Percentiles rank a stretch among this genome's conserved stretches.
These are phyloP conservation scores for Apogon hyalosoma DNA, from an alignment of 2,797 vertebrate species.

Conservation along the genomic window DNA sequence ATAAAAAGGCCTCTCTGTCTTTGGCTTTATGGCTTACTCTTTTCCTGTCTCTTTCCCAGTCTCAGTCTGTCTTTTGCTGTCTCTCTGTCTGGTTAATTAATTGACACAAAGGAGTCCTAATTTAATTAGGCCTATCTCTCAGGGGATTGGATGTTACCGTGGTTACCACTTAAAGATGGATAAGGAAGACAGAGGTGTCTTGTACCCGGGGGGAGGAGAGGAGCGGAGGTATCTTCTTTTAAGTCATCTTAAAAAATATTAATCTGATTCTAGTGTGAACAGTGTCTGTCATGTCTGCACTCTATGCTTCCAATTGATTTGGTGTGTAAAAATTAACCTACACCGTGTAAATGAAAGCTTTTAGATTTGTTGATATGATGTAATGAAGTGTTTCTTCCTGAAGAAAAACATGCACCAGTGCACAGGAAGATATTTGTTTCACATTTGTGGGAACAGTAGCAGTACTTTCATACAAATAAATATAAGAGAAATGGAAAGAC, in stretches of 20 bases:
- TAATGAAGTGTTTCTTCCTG: background rate
- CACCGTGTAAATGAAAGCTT: background rate
- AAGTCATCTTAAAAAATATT: background rate
- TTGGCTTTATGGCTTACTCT: slow-evolving; percentile 52
- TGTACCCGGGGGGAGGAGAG: slow-evolving; percentile 56
- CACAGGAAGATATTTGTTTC: background rate
- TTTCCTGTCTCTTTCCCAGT: slow-evolving; percentile 62
- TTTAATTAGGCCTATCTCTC: slow-evolving; percentile 88
- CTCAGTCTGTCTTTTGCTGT: slow-evolving; percentile 56
- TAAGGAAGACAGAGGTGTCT: slow-evolving; percentile 77
- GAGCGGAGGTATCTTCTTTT: slow-evolving; percentile 14
- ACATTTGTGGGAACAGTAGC: slow-evolving; percentile 11
- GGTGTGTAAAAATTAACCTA: too few relatives aligned
- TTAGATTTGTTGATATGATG: slow-evolving; percentile 1
- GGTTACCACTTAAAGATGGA: slow-evolving; percentile 87
- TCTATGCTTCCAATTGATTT: background rate
- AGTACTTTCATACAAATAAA: background rate
- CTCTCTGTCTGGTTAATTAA: slow-evolving; percentile 85
- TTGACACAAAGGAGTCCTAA: slow-evolving; percentile 88
- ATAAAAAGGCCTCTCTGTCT: slow-evolving; percentile 29
- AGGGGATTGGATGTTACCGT: slow-evolving; percentile 84
- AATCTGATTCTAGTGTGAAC: background rate
- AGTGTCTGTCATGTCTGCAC: too few relatives aligned
- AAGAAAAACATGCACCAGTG: background rate
- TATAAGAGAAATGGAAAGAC: background rate